A percentile compares a stretch with the other conserved stretches of the same genome.
These are phyloP conservation scores for Thymelicus acteon DNA, from an alignment of 2,888 invertebrate species.

Conservation along the genomic window DNA sequence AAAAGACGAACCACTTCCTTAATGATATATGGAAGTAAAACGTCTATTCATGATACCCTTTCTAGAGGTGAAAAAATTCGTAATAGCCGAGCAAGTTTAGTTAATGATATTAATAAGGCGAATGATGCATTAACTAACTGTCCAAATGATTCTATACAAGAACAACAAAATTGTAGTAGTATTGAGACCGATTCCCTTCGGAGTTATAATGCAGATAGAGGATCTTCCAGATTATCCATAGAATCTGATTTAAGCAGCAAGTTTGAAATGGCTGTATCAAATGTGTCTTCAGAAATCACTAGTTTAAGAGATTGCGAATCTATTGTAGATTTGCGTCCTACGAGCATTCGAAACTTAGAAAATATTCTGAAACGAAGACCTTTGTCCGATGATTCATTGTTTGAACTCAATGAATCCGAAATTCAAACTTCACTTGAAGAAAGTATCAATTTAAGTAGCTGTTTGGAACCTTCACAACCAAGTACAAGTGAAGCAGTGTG, in stretches of 20 bases:
- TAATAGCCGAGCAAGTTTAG: slow-evolving; percentile 75
- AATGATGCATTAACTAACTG: slow-evolving; percentile 57
- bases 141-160: slow-evolving; percentile 62
- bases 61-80: slow-evolving; percentile 79
- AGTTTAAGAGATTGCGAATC: slow-evolving; percentile 75
- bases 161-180: slow-evolving; percentile 69
- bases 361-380: slow-evolving; percentile 88
- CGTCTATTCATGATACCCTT: slow-evolving; percentile 80
- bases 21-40: slow-evolving; percentile 81
- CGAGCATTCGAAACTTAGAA: slow-evolving; percentile 81
- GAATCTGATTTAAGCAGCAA: slow-evolving; percentile 81
- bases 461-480: slow-evolving; percentile 87
- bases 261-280: slow-evolving; percentile 75
- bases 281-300: slow-evolving; percentile 71
- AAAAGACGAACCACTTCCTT: slow-evolving; percentile 78
- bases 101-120: slow-evolving; percentile 65
- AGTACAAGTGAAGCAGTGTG: slow-evolving; percentile 55
- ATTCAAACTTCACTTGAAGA: slow-evolving; percentile 79
- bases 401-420: slow-evolving; percentile 87
- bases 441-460: slow-evolving; percentile 86
- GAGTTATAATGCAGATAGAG: slow-evolving; percentile 77
- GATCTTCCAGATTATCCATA: slow-evolving; percentile 74
- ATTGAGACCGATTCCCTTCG: slow-evolving; percentile 74
- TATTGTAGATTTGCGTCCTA: slow-evolving; percentile 83
- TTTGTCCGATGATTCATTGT: slow-evolving; percentile 90